Base-by-base conservation (phyloP, 2,888 invertebrate genomes). In the Lagria hirta region DNA sequence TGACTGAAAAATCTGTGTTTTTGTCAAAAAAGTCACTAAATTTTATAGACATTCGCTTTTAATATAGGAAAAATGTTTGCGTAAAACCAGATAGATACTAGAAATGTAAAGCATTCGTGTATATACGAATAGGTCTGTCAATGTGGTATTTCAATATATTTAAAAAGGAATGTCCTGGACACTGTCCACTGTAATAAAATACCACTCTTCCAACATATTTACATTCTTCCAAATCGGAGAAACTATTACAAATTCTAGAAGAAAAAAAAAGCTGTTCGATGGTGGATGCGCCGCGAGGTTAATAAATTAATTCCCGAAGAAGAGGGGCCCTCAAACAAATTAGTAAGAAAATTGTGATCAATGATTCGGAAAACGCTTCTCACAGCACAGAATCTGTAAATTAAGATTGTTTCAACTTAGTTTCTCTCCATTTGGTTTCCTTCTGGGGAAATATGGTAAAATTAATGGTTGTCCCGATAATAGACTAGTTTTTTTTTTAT, bases 281-380 rank as follows among this genome's bases (percentile, higher is more conserved):
- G 40, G 33, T n/a, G 41, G 33, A 33, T 32, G 33, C 27, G 41
- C 33, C 17, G 32, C 12, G 33, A 3, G 4, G 26, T 28, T 8
- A 35, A 45, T 40, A 33, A 40, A 45, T 45, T 40, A 45, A 40
- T 44, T 22, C 33, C 10, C 17, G 18, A 13, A 14, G 22, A 17
- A 6, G 20, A 24, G 27, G 37, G 35, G 17, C 7, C 21, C 51
- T 48, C 57, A 57, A 65, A 67, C 66, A 68, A 69, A 68, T 68
- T 67, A 68, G 65, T 62, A 63, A 67, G 68, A 68, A 69, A 69
- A 68, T 69, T 69, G 65, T 62, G 65, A 66, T 69, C 69, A 67
- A 68, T 69, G 68, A 68, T 65, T 65, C 61, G 67, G 64, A 69
- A 68, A 65, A 53, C 55, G 54, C 51, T 54, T 49, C 48, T 35